These are phyloP conservation scores for Coregonus ussuriensis DNA, from an alignment of 2,797 vertebrate genomes.

Conservation along the genomic window DNA sequence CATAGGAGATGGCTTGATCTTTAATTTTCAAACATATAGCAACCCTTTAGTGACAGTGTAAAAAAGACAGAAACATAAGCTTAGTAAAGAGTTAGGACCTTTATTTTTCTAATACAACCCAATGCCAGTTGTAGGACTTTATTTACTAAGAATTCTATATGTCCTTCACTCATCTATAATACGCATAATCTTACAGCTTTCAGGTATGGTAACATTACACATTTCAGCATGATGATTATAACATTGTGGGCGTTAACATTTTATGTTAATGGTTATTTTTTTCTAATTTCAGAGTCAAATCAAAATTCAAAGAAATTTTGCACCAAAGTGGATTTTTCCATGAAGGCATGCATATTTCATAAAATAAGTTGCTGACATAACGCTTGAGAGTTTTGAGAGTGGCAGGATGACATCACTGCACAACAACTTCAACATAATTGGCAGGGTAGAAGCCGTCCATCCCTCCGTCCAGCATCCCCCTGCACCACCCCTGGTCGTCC, in stretches of 20 bases:
- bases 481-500: slow-evolving; percentile 82
- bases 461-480: slow-evolving; percentile 71
- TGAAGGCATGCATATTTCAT: slow-evolving; percentile 13
- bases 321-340: not conserved
- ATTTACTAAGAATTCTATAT: slow-evolving; percentile 16
- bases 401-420: slow-evolving; percentile 55
- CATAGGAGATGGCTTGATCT: too few relatives aligned
- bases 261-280: slow-evolving; percentile 29
- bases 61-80: slow-evolving; percentile 8
- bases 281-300: slow-evolving; percentile 7
- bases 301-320: not conserved
- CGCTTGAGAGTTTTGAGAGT: not conserved
- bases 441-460: slow-evolving; percentile 79
- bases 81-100: slow-evolving; percentile 25
- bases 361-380: slow-evolving; percentile 6
- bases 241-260: slow-evolving; percentile 21
- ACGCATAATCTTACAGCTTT: slow-evolving; percentile 54
- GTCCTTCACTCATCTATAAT: slow-evolving; percentile 21
- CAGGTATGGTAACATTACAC: slow-evolving; percentile 26
- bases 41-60: not conserved
- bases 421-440: slow-evolving; percentile 70
- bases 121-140: slow-evolving; percentile 15
- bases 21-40: too few relatives aligned
- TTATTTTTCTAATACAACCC: slow-evolving; percentile 63
- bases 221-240: slow-evolving; percentile 27